Evolutionary conservation across 2,888 invertebrate genomes (phyloP), one percentile per base, ranked within the genome.

Genomic region (Oligia fasciuncula): DNA sequence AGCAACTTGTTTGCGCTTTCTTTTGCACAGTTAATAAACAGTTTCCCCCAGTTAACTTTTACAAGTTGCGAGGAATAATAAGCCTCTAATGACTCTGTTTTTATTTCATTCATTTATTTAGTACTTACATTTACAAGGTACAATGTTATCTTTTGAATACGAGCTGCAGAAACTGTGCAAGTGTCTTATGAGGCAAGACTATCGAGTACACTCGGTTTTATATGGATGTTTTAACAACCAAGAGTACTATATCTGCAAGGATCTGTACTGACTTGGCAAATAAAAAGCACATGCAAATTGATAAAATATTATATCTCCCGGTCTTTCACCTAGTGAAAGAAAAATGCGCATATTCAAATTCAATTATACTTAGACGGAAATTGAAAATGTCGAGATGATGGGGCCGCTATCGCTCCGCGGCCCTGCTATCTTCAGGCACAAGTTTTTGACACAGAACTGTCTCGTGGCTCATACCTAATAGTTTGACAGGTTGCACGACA

Each of bases 341-440:
- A 90, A 92, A 91, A 88, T 79, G 87, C 80, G 83, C 85, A 87
- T 90, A 89, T 91, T 91, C 88, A 88, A 93, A 93, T 95, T 94
- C 94, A 95, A 95, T 95, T 94, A 95, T 92, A 92, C 90, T 92
- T 92, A 91, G 93, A 91, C 93, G 94, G 94, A 95, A 95, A 95
- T 95, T 95, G 94, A 93, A 95, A 94, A 94, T 90, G 93, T 92
- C 91, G 89, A 91, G 91, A 90, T 91, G 91, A 92, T 91, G 91
- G 90, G 89, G 76, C 87, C 74, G 88, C 84, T 86, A 84, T 82
- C 85, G 82, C 84, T 90, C 88, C 90, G 71, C 77, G 92, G 89
- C 84, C 88, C 85, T 87, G 89, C 87, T 88, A 87, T 81, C 69
- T 69, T 83, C 74, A 76, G 65, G 73, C 72, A 67, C 13, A 82